Percentiles rank a stretch among this genome's conserved stretches.
These are phyloP conservation scores for Pantherophis alleghaniensis DNA, from an alignment of 2,797 vertebrate genomes.

Conservation along the genomic window DNA sequence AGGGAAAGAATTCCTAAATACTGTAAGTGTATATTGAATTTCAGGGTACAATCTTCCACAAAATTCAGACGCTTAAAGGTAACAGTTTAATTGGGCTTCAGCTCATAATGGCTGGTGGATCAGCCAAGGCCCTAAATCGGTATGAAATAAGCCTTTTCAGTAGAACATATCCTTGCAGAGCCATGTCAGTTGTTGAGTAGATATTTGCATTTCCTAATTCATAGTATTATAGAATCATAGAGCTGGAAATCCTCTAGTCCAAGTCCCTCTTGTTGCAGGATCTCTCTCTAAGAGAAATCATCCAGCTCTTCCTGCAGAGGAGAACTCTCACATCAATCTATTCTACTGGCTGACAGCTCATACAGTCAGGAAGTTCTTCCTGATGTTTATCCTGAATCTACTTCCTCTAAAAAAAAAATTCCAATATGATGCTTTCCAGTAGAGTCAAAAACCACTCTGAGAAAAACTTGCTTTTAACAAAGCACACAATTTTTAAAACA, in stretches of 20 bases:
- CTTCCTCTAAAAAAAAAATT: neutral
- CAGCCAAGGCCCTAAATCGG: neutral
- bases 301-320: neutral
- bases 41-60: neutral
- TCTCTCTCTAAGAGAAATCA: neutral
- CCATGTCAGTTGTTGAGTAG: neutral
- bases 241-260: neutral
- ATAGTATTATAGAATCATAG: neutral
- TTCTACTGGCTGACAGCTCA: neutral
- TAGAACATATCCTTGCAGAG: neutral
- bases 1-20: neutral
- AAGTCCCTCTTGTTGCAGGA: neutral
- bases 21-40: neutral
- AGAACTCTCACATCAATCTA: neutral
- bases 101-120: neutral
- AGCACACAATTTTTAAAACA: neutral
- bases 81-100: neutral
- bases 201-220: neutral
- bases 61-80: neutral
- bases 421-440: neutral
- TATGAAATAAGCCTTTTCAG: neutral
- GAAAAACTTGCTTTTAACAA: neutral
- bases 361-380: neutral
- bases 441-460: neutral
- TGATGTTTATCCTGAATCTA: neutral